Conservation (phyloP, 2,797 vertebrate species). For the Helostoma temminkii region DNA sequence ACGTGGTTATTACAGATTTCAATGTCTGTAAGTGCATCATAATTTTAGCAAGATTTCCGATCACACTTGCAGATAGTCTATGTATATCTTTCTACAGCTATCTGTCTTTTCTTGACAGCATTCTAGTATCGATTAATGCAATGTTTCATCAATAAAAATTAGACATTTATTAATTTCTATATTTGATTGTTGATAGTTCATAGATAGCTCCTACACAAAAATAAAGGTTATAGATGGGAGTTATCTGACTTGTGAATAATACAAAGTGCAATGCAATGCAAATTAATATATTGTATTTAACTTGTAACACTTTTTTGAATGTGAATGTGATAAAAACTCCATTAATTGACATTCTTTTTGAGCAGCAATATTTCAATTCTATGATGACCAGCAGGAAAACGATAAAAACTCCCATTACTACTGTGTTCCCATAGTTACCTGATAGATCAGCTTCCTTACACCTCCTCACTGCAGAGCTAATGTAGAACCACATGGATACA, state of each 20-base stretch:
- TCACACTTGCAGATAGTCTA: background rate
- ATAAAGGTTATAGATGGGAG: too few relatives aligned
- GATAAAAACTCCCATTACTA: slow-evolving; percentile 16
- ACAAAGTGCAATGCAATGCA: too few relatives aligned
- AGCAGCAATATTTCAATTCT: background rate
- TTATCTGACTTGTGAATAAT: too few relatives aligned
- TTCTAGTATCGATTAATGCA: background rate
- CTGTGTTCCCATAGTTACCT: slow-evolving; percentile 50
- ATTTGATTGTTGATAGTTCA: too few relatives aligned
- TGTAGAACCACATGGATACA: background rate
- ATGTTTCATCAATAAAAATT: background rate
- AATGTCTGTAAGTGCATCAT: slow-evolving; percentile 20
- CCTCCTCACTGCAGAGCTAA: background rate
- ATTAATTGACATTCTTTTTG: slow-evolving; percentile 1
- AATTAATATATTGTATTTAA: background rate
- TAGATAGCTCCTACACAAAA: too few relatives aligned
- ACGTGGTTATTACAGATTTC: slow-evolving; percentile 25
- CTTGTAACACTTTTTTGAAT: background rate
- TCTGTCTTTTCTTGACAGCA: background rate
- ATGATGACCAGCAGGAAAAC: slow-evolving; percentile 10
- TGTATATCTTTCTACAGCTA: background rate
- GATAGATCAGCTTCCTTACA: background rate
- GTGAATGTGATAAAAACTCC: slow-evolving; percentile 12
- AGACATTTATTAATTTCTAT: too few relatives aligned
- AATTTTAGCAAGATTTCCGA: background rate